Conservation (phyloP, 2,888 invertebrate species). For the Dysmachus trigonus region DNA sequence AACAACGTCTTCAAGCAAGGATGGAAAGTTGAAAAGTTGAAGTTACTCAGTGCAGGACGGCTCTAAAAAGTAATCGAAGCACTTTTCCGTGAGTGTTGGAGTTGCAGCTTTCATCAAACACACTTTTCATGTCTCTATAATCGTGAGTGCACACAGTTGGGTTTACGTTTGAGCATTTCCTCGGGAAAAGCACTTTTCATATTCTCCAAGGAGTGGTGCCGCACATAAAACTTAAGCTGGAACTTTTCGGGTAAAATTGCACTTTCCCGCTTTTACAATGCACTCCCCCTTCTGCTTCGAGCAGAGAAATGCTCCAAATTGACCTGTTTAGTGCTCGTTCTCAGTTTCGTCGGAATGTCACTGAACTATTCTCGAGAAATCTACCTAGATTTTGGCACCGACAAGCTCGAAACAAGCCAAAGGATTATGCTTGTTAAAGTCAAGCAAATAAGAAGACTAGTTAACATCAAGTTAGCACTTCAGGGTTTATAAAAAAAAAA, state of each 20-base stretch:
- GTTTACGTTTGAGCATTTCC: constrained; percentile 23
- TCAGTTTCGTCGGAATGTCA: not conserved
- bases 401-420: not conserved
- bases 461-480: not conserved
- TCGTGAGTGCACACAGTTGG: constrained; percentile 25
- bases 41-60: constrained; percentile 6
- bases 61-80: constrained; percentile 25
- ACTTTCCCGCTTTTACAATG: constrained; percentile 2
- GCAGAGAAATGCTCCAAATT: constrained; percentile 4
- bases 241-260: constrained; percentile 40
- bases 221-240: constrained; percentile 28
- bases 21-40: constrained; percentile 29
- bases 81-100: constrained; percentile 28
- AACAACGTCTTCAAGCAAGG: constrained; percentile 3
- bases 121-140: constrained; percentile 38
- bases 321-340: not conserved
- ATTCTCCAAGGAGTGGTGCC: not conserved
- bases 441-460: not conserved
- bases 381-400: not conserved
- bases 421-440: not conserved
- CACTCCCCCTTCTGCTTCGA: not conserved
- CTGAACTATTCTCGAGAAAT: not conserved
- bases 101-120: constrained; percentile 31
- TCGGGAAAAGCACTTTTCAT: constrained; percentile 29
- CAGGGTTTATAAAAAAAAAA: not conserved